Conservation (phyloP, 2,888 invertebrate species). For the Acleris emargana region DNA sequence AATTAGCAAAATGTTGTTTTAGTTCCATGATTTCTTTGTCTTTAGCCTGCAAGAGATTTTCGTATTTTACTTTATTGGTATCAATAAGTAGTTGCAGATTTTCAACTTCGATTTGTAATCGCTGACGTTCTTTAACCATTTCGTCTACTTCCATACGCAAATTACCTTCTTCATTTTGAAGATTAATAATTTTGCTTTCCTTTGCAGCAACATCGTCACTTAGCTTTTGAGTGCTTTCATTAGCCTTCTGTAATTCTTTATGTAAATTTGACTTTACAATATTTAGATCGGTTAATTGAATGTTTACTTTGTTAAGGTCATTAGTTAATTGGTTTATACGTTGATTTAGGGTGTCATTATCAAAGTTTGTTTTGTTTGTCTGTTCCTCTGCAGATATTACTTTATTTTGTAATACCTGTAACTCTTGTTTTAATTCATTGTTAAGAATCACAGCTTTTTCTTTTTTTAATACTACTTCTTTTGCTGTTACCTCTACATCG, state of each 20-base stretch:
- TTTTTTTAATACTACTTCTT: constrained; percentile 50
- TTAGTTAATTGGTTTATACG: constrained; percentile 32
- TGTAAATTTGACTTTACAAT: constrained; percentile 37
- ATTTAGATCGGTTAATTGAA: constrained; percentile 38
- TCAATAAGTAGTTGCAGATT: constrained; percentile 42
- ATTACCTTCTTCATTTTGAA: constrained; percentile 40
- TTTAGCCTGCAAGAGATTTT: constrained; percentile 42
- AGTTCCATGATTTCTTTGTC: constrained; percentile 41
- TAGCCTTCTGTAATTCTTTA: constrained; percentile 39
- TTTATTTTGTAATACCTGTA: constrained; percentile 41
- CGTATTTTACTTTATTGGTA: constrained; percentile 41
- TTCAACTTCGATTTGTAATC: constrained; percentile 39
- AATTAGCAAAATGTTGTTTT: constrained; percentile 37
- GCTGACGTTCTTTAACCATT: constrained; percentile 19
- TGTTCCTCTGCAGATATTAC: constrained; percentile 37
- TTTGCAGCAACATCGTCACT: constrained; percentile 38
- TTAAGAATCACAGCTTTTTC: constrained; percentile 41
- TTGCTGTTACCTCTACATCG: constrained; percentile 51
- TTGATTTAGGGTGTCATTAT: constrained; percentile 31
- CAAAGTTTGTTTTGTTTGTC: constrained; percentile 29
- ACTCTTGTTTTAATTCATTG: constrained; percentile 42
- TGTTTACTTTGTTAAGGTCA: constrained; percentile 38
- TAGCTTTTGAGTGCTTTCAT: constrained; percentile 40
- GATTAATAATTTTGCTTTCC: constrained; percentile 39
- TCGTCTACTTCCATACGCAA: constrained; percentile 32